phyloP scores from a whole-genome alignment of 2,113 vertebrate species.

The Plecotus auritus region DNA sequence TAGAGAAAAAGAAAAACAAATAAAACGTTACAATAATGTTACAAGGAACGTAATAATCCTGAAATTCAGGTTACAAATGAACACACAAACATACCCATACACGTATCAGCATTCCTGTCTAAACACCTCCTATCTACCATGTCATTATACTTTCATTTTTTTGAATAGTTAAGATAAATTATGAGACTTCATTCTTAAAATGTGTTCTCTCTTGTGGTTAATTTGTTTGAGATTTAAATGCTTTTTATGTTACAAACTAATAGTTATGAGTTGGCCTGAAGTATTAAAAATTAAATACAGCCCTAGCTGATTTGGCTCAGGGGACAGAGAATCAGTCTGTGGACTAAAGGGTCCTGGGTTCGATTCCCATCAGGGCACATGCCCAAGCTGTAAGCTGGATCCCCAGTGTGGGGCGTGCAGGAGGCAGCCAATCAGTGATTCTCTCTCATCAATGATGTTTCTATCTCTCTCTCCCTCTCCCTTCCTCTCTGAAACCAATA shows the following conservation, averaged over 20 bases:
- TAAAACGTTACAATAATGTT: background rate
- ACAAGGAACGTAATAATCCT: background rate
- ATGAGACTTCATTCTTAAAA: background rate
- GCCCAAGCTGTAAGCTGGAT: too few relatives aligned
- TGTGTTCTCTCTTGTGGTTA: background rate
- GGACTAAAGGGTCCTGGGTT: too few relatives aligned
- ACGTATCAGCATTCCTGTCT: background rate
- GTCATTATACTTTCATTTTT: conserved; percentile 3
- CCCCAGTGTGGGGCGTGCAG: too few relatives aligned
- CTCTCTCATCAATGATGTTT: too few relatives aligned
- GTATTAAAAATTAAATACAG: background rate
- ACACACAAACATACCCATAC: background rate
- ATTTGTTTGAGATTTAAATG: conserved; percentile 13
- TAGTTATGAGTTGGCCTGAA: conserved; percentile 28
- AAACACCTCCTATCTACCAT: background rate
- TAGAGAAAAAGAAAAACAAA: conserved; percentile 72
- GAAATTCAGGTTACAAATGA: conserved; percentile 17
- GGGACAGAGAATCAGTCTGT: too few relatives aligned
- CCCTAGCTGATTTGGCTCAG: too few relatives aligned
- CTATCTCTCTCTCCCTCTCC: too few relatives aligned
- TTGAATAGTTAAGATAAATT: background rate
- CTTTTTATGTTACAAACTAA: background rate
- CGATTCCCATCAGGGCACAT: too few relatives aligned
- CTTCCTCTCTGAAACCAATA: too few relatives aligned
- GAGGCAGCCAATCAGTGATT: too few relatives aligned